Conservation (phyloP, 2,113 vertebrate species). For the Prinia subflava region DNA sequence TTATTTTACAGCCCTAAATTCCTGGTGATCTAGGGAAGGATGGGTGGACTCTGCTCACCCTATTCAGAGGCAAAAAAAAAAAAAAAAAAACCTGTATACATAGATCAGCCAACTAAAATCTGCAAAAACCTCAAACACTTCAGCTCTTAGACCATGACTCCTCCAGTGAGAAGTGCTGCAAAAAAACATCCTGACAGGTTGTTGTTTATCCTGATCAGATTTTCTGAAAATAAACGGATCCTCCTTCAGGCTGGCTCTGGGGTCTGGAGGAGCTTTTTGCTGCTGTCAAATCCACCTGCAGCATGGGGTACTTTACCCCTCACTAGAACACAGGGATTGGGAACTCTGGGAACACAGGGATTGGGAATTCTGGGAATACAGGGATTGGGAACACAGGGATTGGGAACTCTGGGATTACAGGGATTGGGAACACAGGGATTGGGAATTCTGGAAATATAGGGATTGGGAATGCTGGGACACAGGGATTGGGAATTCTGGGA, state of each 20-base stretch:
- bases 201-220: neutral
- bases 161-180: neutral
- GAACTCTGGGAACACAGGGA: neutral
- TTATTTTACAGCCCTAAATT: neutral
- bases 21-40: neutral
- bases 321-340: neutral
- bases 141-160: fast-evolving
- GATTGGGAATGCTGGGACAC: too few species aligned
- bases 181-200: neutral
- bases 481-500: neutral
- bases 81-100: fast-evolving
- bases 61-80: neutral
- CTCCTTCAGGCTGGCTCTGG: neutral
- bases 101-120: neutral
- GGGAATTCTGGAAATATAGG: too few species aligned
- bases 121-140: neutral
- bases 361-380: too few species aligned
- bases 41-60: too few species aligned
- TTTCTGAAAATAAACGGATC: neutral
- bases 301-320: neutral
- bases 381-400: neutral
- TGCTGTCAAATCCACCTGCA: neutral
- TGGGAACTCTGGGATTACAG: neutral
- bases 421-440: neutral
- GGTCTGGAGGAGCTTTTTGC: neutral